Evolutionary conservation across 2,888 invertebrate genomes (phyloP), one percentile per base, ranked within the genome.

Genomic region (Catocala sponsa): DNA sequence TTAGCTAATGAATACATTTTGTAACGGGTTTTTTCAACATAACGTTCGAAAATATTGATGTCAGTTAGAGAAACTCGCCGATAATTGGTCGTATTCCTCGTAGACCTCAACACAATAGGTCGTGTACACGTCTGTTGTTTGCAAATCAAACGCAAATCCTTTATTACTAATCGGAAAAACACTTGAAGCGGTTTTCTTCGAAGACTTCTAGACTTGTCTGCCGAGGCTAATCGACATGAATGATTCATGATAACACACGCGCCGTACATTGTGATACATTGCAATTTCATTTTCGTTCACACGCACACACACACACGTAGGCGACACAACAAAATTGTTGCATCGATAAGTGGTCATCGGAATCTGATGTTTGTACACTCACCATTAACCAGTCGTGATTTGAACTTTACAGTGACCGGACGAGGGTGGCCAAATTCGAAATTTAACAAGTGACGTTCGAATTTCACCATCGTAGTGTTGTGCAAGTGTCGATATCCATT

Each of bases 301-400:
- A 63, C 59, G 49, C 54, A 72, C 68, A 65, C 71, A 72, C 76
- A 77, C 82, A 79, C 82, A 80, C 84, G 85, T 82, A 80, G 72
- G 86, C 81, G 76, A 83, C 82, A 85, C 83, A 80, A 87, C 87
- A 87, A 86, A 83, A 83, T 85, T 79, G 86, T 85, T 79, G 86
- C 87, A 85, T 72, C 84, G 85, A 90, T 88, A 86, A 87, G 86
- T 88, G 87, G 80, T 81, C 86, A 83, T 79, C 79, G 79, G 78
- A 86, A 84, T 84, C 82, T 85, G 81, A 81, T 84, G 81, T 81
- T 78, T 67, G 72, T 74, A 79, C 61, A 65, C 87, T 92, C 91
- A 93, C 89, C 91, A 94, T 88, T 93, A 94, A 94, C 89, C 92
- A 94, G 90, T 92, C 88, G 90, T 92, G 94, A 93, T 94, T 93